Evolutionary conservation across 1,140 invertebrate genomes (phyloP), one percentile per base, ranked within the genome.

Genomic region (Drosophila ironensis): DNA sequence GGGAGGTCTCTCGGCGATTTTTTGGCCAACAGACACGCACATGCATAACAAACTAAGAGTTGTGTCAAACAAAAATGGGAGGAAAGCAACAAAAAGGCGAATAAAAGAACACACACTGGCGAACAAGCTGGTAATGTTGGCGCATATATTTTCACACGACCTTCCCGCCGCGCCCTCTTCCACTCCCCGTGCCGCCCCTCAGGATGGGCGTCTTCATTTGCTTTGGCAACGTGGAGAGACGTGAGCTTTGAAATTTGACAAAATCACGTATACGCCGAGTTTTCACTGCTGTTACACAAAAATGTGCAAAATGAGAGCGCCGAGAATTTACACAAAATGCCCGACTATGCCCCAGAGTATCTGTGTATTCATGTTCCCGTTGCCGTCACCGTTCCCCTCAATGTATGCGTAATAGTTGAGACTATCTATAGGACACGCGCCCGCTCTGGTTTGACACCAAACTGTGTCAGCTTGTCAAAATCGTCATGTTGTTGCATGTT

Each of bases 401-500:
- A 12, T 33, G 11, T 27, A 22, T 24, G 27, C 40, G 59, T 30
- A 30, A 16, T 37, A 37, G 33, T 37, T 44, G 19, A 24, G 53
- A 28, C 20, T 56, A 22, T 59, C 12, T 42, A 17, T 45, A 20
- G 22, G 56, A 46, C 67, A 71, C 67, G 64, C 67, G 67, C 67
- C 54, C 24, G 47, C 50, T 70, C 37, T 69, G 78, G 70, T 78
- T 74, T 86, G 78, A 84, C 78, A 84, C 74, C 80, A 72, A 84
- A 84, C 47, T 84, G 78, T 84, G 78, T 84, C 78, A 84, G 80
- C 78, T 78, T 84, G 78, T 84, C 78, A 84, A 86, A 84, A 86
- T 78, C 70, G 60, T 84, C 78, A 77, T 84, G 73, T 84, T 82
- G 70, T 68, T 70, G 73, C 69, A 84, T 84, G 78, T 78, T 84